A percentile compares a stretch with the other conserved stretches of the same genome.
These are phyloP conservation scores for Myotis yumanensis DNA, from an alignment of 2,113 vertebrate species.

Conservation along the genomic window DNA sequence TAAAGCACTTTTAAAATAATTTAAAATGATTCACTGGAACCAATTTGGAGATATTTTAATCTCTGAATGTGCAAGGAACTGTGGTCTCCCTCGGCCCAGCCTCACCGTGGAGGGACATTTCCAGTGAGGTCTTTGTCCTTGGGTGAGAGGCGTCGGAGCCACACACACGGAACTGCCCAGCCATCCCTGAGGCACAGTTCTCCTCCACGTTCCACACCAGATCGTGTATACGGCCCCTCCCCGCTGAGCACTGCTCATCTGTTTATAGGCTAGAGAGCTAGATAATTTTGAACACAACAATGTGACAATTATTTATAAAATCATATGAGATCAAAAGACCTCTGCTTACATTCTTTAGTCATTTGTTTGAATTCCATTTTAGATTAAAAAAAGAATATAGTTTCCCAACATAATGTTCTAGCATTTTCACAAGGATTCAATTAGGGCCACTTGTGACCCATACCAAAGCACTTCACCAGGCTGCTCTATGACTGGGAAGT, in stretches of 20 bases:
- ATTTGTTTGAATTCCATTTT: conserved; percentile 74
- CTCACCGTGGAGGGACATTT: conserved; percentile 27
- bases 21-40: conserved; percentile 73
- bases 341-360: conserved; percentile 67
- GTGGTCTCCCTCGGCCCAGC: not conserved
- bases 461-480: conserved; percentile 18
- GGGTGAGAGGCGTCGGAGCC: not conserved
- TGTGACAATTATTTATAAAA: conserved; percentile 75
- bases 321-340: conserved; percentile 70
- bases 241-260: conserved; percentile 6
- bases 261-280: conserved; percentile 58
- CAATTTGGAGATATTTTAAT: conserved; percentile 50
- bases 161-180: not conserved
- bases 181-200: not conserved
- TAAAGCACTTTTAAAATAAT: conserved; percentile 55
- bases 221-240: conserved; percentile 50
- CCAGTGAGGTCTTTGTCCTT: not conserved
- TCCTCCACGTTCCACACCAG: conserved; percentile 34
- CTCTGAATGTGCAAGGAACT: conserved; percentile 35
- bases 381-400: conserved; percentile 65
- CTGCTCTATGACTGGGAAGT: not conserved
- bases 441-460: not conserved
- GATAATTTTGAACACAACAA: conserved; percentile 61
- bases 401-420: conserved; percentile 32
- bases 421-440: not conserved